Evolutionary conservation across 1,140 invertebrate species (phyloP).

Genomic region (Atta texana): DNA sequence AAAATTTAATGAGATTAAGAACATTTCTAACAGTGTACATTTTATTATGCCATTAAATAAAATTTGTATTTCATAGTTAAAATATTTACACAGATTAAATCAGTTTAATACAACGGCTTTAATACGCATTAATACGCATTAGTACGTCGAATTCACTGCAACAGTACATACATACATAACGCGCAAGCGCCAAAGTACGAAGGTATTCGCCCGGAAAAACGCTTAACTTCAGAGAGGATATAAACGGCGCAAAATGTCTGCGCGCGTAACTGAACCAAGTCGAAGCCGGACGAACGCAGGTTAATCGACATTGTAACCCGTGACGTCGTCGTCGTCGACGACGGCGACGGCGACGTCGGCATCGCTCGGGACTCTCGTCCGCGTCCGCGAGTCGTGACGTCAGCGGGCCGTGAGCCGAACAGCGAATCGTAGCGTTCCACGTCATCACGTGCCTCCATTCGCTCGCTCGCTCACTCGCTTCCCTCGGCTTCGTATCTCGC

Average conservation of each 20-base stretch:
- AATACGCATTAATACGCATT: no score
- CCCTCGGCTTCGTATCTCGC: constrained; percentile 51
- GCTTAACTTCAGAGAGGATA: background rate
- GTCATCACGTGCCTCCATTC: constrained; percentile 79
- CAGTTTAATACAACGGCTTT: no score
- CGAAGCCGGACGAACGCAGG: constrained; percentile 27
- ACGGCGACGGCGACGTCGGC: background rate
- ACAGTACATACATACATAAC: background rate
- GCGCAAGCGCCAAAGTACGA: no score
- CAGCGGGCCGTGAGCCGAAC: constrained; percentile 71
- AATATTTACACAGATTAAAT: no score
- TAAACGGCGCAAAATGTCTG: constrained; percentile 5
- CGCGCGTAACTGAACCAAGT: constrained; percentile 47
- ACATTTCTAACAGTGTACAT: no score
- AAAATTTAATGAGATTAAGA: no score
- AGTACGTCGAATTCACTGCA: no score
- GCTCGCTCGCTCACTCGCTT: constrained; percentile 10
- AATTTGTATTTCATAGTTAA: no score
- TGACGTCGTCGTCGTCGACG: constrained; percentile 63
- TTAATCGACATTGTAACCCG: constrained; percentile 68
- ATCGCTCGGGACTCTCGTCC: constrained; percentile 43
- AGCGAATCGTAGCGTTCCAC: constrained; percentile 78
- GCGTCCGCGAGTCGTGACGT: constrained; percentile 78
- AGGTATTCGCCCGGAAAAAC: background rate
- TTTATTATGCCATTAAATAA: no score